These are phyloP conservation scores for Achroia grisella DNA, from an alignment of 1,140 invertebrate genomes.

Conservation along the genomic window DNA sequence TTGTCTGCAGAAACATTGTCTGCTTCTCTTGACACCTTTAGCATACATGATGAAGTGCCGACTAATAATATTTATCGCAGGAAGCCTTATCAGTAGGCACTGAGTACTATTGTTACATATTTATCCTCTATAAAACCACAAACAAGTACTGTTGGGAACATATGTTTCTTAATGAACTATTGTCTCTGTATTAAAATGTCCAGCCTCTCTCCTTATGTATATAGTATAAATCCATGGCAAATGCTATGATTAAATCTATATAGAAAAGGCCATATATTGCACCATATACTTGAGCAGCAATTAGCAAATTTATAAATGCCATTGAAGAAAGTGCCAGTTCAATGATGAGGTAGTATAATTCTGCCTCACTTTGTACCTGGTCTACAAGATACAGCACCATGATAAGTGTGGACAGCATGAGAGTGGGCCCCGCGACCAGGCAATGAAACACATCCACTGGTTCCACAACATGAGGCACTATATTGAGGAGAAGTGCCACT, in stretches of 20 bases:
- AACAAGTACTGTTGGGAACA: no score
- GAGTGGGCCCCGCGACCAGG: slow-evolving; percentile 46
- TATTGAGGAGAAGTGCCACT: slow-evolving; percentile 59
- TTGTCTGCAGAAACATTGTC: background rate
- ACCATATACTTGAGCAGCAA: slow-evolving; percentile 36
- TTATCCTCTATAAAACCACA: no score
- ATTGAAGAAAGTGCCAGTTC: slow-evolving; percentile 35
- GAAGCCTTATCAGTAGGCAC: no score
- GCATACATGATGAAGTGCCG: no score
- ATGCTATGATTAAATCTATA: slow-evolving; percentile 54
- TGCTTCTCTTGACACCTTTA: background rate
- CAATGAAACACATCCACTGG: slow-evolving; percentile 44
- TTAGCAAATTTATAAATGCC: slow-evolving; percentile 34
- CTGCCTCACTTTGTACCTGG: slow-evolving; percentile 53
- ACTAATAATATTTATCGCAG: no score
- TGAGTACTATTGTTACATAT: no score
- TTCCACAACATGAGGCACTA: slow-evolving; percentile 54
- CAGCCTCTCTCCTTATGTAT: slow-evolving; percentile 47
- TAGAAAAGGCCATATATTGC: slow-evolving; percentile 59
- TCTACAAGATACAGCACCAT: slow-evolving; percentile 59
- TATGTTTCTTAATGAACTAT: no score
- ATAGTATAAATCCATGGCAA: slow-evolving; percentile 46
- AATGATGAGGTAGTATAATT: slow-evolving; percentile 52
- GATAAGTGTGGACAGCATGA: slow-evolving; percentile 45
- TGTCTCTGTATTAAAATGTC: slow-evolving; percentile 22